A percentile compares a stretch with the other conserved stretches of the same genome.
phyloP scores from a whole-genome alignment of 2,888 invertebrate species.

The Odontocerum albicorne region DNA sequence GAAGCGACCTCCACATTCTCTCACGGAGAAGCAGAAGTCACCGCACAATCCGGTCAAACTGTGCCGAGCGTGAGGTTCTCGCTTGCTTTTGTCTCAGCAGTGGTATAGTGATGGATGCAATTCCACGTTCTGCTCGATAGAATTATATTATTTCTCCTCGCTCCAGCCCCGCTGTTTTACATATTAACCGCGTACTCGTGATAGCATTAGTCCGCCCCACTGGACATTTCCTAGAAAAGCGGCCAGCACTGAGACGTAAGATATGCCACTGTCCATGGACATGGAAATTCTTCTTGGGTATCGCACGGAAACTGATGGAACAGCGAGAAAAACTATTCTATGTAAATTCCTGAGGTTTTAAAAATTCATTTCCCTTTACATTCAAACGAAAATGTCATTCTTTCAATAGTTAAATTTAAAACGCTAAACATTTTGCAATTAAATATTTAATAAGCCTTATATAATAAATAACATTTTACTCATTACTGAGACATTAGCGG shows the following conservation, averaged over 20 bases:
- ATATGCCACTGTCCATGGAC: background rate
- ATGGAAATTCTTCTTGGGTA: too few relatives aligned
- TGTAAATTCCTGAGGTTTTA: too few relatives aligned
- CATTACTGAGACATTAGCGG: too few relatives aligned
- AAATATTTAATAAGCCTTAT: too few relatives aligned
- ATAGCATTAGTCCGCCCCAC: conserved; percentile 22
- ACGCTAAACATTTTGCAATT: too few relatives aligned
- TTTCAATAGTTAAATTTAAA: too few relatives aligned
- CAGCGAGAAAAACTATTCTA: too few relatives aligned
- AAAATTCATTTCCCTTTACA: too few relatives aligned
- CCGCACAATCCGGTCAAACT: background rate
- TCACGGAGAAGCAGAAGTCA: conserved; percentile 25
- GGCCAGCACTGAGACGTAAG: background rate
- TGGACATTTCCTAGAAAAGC: conserved; percentile 6
- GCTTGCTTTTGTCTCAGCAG: background rate
- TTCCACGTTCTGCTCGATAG: background rate
- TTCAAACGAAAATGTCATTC: too few relatives aligned
- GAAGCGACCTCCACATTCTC: conserved; percentile 30
- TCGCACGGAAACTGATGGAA: too few relatives aligned
- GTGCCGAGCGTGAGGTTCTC: conserved; percentile 5
- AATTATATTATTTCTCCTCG: background rate
- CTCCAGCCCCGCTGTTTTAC: conserved; percentile 26
- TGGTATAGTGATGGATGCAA: background rate
- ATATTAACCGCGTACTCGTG: conserved; percentile 34
- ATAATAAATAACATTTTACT: too few relatives aligned